A percentile compares a stretch with the other conserved stretches of the same genome.
phyloP scores from a whole-genome alignment of 2,113 vertebrate genomes.

The Macaca nemestrina region DNA sequence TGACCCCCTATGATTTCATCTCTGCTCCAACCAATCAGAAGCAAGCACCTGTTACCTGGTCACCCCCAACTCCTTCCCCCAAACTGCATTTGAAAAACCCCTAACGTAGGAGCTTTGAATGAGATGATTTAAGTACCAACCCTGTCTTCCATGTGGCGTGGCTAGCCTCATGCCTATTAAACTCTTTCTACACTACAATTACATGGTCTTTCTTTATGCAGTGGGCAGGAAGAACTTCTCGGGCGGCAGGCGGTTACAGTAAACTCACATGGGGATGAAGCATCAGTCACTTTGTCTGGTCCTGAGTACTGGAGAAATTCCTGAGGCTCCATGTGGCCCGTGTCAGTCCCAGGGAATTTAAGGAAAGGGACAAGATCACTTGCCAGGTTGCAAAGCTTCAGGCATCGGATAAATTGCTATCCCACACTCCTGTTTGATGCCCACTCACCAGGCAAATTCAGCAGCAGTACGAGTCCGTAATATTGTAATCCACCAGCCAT shows the following conservation, averaged over 20 bases:
- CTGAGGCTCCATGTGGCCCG: neutral
- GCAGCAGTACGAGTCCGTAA: neutral
- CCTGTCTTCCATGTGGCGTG: too few relatives aligned
- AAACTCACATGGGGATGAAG: neutral
- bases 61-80: too few relatives aligned
- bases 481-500: neutral
- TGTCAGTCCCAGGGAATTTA: neutral
- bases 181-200: too few relatives aligned
- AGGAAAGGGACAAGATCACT: neutral
- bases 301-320: neutral
- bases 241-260: neutral
- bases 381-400: neutral
- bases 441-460: neutral
- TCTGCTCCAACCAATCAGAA: too few relatives aligned
- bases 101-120: too few relatives aligned
- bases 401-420: neutral
- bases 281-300: neutral
- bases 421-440: neutral
- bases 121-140: too few relatives aligned
- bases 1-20: too few relatives aligned
- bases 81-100: too few relatives aligned
- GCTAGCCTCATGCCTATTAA: too few relatives aligned
- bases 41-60: too few relatives aligned
- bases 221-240: too few relatives aligned
- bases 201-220: too few relatives aligned